These are phyloP conservation scores for Prunella fulvescens DNA, from an alignment of 2,113 vertebrate genomes.

Conservation along the genomic window DNA sequence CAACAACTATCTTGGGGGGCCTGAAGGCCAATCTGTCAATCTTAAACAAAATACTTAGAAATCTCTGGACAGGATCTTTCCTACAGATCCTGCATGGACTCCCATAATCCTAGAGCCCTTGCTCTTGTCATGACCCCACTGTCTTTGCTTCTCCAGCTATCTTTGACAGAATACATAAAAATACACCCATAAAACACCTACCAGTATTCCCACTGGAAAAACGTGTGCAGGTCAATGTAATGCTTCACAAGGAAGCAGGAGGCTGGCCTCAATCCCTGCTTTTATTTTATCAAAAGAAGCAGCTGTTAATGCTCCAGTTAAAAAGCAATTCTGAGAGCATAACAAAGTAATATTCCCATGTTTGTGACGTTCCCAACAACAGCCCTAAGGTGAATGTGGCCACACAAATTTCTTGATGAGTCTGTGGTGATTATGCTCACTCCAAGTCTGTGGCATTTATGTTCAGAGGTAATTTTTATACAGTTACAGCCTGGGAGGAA, in stretches of 20 bases:
- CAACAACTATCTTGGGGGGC: rapidly evolving
- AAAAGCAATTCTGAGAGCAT: background rate
- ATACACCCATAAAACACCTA: background rate
- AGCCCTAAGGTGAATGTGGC: background rate
- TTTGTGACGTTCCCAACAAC: background rate
- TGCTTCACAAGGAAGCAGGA: background rate
- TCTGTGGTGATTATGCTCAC: background rate
- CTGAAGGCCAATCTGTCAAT: background rate
- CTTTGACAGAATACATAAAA: background rate
- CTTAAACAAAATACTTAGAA: background rate
- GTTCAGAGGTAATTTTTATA: background rate
- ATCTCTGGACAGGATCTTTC: background rate
- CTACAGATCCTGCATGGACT: background rate
- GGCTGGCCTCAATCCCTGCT: background rate
- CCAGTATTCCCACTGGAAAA: background rate
- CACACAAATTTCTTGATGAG: background rate
- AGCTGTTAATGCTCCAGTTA: background rate
- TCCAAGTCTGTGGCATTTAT: background rate
- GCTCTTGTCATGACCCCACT: background rate
- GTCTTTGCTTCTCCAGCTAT: background rate
- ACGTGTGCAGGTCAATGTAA: rapidly evolving
- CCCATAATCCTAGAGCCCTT: background rate
- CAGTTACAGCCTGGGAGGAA: background rate
- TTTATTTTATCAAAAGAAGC: background rate
- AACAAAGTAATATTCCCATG: rapidly evolving